A percentile compares a stretch with the other conserved stretches of the same genome.
Evolutionary conservation across 2,888 invertebrate species (phyloP).

Genomic region (Diaprepes abbreviatus): DNA sequence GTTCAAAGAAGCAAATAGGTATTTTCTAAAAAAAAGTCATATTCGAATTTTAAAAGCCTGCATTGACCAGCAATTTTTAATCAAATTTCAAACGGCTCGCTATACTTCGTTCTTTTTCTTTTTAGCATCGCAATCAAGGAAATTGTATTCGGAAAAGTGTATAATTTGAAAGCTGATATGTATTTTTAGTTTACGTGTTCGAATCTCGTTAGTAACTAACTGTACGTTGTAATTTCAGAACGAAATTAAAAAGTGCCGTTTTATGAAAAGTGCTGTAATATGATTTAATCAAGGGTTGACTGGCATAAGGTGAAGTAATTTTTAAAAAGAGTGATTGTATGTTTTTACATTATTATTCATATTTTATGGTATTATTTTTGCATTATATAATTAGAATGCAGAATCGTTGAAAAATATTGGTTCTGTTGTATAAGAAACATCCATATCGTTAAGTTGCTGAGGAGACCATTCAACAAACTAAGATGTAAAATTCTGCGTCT

Average conservation of each 20-base stretch:
- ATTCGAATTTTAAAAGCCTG: neutral
- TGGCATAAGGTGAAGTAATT: neutral
- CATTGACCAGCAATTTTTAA: neutral
- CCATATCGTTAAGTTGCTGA: too few relatives aligned
- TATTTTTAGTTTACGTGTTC: constrained; percentile 20
- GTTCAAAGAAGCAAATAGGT: too few relatives aligned
- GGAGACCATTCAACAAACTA: too few relatives aligned
- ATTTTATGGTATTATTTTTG: too few relatives aligned
- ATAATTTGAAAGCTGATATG: constrained; percentile 23
- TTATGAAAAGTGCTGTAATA: neutral
- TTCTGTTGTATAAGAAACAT: too few relatives aligned
- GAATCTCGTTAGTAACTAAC: constrained; percentile 2
- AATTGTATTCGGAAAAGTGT: constrained; percentile 19
- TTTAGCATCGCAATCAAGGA: constrained; percentile 18
- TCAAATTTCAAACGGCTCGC: neutral
- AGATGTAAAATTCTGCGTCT: too few relatives aligned
- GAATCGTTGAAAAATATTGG: too few relatives aligned
- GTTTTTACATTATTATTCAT: too few relatives aligned
- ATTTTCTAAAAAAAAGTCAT: neutral
- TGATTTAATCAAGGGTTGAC: neutral
- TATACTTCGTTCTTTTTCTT: neutral
- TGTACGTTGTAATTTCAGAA: constrained; percentile 2
- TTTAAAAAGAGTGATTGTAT: neutral
- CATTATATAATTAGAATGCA: too few relatives aligned
- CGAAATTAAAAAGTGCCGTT: neutral